A percentile compares a stretch with the other conserved stretches of the same genome.
phyloP scores from a whole-genome alignment of 2,113 vertebrate species.

The Zootoca vivipara region DNA sequence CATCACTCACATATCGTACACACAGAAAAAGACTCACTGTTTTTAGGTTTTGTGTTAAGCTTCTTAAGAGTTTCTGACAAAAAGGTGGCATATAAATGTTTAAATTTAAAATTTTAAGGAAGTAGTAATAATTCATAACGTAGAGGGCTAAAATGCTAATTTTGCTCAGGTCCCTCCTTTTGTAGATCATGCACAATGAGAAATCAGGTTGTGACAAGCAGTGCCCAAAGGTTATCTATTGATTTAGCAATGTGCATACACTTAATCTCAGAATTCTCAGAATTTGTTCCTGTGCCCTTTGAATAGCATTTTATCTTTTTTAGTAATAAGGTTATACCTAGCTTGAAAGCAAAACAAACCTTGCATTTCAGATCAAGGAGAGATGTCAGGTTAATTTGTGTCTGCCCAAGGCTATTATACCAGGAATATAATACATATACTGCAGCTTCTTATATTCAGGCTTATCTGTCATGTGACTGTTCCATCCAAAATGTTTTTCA shows the following conservation, averaged over 20 bases:
- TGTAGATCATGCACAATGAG: not conserved
- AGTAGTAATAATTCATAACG: not conserved
- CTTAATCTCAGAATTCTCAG: not conserved
- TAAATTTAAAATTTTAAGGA: not conserved
- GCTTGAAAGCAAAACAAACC: not conserved
- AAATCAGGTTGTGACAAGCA: not conserved
- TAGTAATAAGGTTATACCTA: not conserved
- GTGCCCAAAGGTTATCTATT: too few relatives aligned
- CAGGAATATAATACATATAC: not conserved
- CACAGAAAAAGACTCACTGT: too few relatives aligned
- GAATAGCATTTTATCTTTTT: not conserved
- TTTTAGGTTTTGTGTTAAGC: not conserved
- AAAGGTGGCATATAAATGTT: too few relatives aligned
- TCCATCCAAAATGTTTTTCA: not conserved
- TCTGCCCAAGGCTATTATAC: not conserved
- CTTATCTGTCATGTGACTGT: not conserved
- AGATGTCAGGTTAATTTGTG: slow-evolving; percentile 4
- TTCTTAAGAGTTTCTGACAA: not conserved
- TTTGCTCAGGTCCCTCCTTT: not conserved
- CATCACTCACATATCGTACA: not conserved
- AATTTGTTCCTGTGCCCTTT: not conserved
- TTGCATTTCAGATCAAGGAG: not conserved
- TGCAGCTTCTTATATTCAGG: not conserved
- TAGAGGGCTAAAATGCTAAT: not conserved
- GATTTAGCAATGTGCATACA: not conserved